A percentile compares a stretch with the other conserved stretches of the same genome.
These are phyloP conservation scores for Sweltsa coloradensis DNA, from an alignment of 1,140 invertebrate species.

Conservation along the genomic window DNA sequence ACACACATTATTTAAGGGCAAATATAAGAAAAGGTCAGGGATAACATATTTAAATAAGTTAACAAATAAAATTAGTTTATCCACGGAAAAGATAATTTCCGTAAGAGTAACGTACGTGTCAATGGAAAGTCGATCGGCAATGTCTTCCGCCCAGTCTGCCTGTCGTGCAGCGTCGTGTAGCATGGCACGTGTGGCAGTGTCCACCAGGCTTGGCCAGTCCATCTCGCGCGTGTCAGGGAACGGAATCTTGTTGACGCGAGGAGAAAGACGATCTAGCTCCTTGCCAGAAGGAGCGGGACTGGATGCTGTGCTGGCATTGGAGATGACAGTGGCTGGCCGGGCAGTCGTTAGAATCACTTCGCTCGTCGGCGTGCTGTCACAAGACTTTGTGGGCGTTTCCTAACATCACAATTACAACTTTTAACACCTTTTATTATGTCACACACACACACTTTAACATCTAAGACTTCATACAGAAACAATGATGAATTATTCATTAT, in stretches of 20 bases:
- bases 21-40: too few species aligned
- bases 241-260: conserved; percentile 42
- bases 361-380: conserved; percentile 22
- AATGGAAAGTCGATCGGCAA: conserved; percentile 22
- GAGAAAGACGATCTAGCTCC: conserved; percentile 17
- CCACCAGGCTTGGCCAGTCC: conserved; percentile 65
- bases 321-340: conserved; percentile 56
- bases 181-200: conserved; percentile 61
- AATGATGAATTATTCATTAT: too few species aligned
- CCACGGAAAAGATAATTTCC: too few species aligned
- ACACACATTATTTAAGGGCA: too few species aligned
- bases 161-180: conserved; percentile 29
- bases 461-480: too few species aligned
- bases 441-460: too few species aligned
- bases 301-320: conserved; percentile 47
- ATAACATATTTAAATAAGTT: too few species aligned
- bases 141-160: conserved; percentile 27
- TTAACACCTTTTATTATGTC: too few species aligned
- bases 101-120: too few species aligned
- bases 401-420: too few species aligned
- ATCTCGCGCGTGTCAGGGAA: conserved; percentile 45
- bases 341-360: conserved; percentile 61
- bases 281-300: conserved; percentile 33
- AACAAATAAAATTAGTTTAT: too few species aligned
- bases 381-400: too few species aligned